Percentiles rank a stretch among this genome's conserved stretches.
These are phyloP conservation scores for Drosophila nikananu DNA, from an alignment of 1,140 invertebrate species.

Conservation along the genomic window DNA sequence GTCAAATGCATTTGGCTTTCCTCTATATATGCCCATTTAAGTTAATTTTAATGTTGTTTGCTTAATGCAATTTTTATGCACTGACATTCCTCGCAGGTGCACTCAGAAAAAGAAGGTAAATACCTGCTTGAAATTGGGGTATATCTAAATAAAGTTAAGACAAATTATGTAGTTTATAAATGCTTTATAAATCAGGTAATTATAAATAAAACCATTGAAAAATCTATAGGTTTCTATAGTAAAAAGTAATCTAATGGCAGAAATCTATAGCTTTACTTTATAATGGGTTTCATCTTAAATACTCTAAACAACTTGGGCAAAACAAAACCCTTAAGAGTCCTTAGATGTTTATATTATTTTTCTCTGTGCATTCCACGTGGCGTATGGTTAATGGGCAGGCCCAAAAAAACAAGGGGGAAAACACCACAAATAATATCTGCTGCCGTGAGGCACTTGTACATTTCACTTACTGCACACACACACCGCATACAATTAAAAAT, in stretches of 20 bases:
- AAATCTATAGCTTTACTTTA: too few relatives aligned
- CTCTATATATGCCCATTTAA: conserved; percentile 61
- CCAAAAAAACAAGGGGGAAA: not conserved
- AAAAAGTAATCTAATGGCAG: not conserved
- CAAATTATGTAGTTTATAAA: not conserved
- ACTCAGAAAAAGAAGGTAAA: not conserved
- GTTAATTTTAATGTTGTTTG: conserved; percentile 79
- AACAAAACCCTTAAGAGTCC: accelerated
- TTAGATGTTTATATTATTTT: not conserved
- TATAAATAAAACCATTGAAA: not conserved
- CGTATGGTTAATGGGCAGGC: conserved; percentile 32
- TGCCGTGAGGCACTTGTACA: conserved; percentile 28
- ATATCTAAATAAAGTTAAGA: not conserved
- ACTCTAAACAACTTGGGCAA: not conserved
- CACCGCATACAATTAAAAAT: conserved; percentile 73
- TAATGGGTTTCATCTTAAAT: too few relatives aligned
- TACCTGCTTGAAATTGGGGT: too few relatives aligned
- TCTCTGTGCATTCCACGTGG: conserved; percentile 28
- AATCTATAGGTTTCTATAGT: not conserved
- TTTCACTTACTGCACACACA: conserved; percentile 59
- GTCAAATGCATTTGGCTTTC: conserved; percentile 63
- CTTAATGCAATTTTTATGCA: conserved; percentile 79
- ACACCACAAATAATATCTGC: not conserved
- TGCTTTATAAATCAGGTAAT: not conserved
- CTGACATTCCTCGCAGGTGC: conserved; percentile 11